Conservation (phyloP, 2,113 vertebrate species). For the Haemorhous mexicanus region DNA sequence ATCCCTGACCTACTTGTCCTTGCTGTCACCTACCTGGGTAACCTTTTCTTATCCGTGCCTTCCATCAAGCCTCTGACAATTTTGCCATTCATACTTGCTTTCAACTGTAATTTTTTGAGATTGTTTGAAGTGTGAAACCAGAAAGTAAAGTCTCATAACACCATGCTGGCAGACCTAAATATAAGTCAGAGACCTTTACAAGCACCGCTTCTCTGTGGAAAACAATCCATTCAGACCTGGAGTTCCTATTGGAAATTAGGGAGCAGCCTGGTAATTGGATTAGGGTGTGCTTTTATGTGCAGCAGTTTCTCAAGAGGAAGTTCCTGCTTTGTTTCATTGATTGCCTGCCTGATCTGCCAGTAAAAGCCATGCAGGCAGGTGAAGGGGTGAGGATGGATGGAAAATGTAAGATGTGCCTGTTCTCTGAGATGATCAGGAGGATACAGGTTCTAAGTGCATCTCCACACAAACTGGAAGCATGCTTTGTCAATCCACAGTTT, state of each 20-base stretch:
- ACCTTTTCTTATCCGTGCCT: neutral
- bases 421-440: neutral
- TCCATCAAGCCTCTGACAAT: slow-evolving; percentile 3
- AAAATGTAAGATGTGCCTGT: neutral
- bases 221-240: neutral
- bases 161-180: neutral
- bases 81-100: slow-evolving; percentile 1
- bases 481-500: neutral
- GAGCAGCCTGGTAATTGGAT: slow-evolving; percentile 20
- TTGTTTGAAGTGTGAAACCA: slow-evolving; percentile 11
- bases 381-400: neutral
- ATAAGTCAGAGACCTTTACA: slow-evolving; percentile 1
- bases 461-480: neutral
- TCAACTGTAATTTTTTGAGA: slow-evolving; percentile 1
- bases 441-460: neutral
- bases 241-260: slow-evolving; percentile 8
- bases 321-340: slow-evolving; percentile 25
- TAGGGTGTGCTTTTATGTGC: slow-evolving; percentile 13
- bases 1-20: neutral
- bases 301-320: slow-evolving; percentile 28
- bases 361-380: neutral
- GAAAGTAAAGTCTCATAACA: neutral
- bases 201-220: neutral
- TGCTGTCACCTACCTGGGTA: neutral
- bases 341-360: neutral